phyloP scores from a whole-genome alignment of 2,888 invertebrate genomes.

The Alviniconcha strummeri region DNA sequence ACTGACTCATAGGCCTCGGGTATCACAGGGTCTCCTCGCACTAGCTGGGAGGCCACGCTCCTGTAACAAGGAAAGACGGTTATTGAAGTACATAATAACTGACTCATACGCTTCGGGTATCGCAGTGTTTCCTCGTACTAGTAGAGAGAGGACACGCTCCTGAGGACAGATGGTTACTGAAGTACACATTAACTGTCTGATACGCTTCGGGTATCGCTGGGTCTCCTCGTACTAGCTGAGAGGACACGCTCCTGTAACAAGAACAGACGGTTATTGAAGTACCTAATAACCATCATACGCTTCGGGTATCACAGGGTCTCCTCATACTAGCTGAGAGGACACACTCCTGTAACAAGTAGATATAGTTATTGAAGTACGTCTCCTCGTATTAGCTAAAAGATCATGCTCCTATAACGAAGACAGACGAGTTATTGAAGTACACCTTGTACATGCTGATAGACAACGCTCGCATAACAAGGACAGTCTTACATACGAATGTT shows the following conservation, averaged over 20 bases:
- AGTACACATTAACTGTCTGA: conserved; percentile 92
- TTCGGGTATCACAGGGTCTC: too few species aligned
- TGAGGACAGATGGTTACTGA: conserved; percentile 80
- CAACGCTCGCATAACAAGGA: too few species aligned
- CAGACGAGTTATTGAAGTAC: neutral
- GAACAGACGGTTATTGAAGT: neutral
- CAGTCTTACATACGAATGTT: too few species aligned
- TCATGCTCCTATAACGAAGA: conserved; percentile 76
- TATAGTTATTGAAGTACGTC: conserved; percentile 94
- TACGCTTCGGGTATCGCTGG: conserved; percentile 93
- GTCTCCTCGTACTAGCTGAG: conserved; percentile 90
- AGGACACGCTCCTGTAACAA: conserved; percentile 79
- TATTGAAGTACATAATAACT: neutral
- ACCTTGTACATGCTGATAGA: too few species aligned
- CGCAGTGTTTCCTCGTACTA: too few species aligned
- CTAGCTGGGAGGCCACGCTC: conserved; percentile 89
- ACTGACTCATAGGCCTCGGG: conserved; percentile 93
- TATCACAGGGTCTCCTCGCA: conserved; percentile 89
- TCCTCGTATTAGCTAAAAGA: conserved; percentile 91
- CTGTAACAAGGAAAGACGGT: conserved; percentile 44
- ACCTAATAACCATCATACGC: too few species aligned
- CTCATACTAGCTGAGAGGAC: too few species aligned
- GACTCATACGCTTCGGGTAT: conserved; percentile 54
- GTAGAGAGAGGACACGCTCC: too few species aligned
- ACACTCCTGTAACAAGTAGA: too few species aligned